Evolutionary conservation across 2,113 vertebrate genomes (phyloP), one percentile per base, ranked within the genome.

Genomic region (Cranoglanis bouderius): DNA sequence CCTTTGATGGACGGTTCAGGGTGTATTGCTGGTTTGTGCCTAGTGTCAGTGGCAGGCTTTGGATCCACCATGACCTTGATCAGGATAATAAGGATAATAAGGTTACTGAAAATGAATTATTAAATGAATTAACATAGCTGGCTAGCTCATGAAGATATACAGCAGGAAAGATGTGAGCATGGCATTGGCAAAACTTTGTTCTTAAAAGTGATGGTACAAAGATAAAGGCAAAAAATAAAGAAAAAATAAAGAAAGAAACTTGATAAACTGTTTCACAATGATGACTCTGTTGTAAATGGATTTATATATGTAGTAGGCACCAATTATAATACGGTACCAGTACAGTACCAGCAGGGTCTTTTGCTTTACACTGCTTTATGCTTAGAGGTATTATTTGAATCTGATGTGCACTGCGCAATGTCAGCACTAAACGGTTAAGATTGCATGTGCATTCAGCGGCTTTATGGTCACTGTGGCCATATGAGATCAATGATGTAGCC

Each of bases 401-500:
- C 84, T 85, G 75, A 32, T 46, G 65, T 85, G 82, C 43, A 38
- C 59, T 91, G 89, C 9, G 55, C 87, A 91, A 78, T 81, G 89
- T 92, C 90, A 89, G 84, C 38, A 59, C 77, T 91, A 91, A 92
- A 90, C 75, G 85, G 85, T 63, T 46, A 29, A 57, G 90, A 89
- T 80, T 57, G 85, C 89, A 82, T 85, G 88, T 91, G 88, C 53
- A 88, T 89, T 90, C 63, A 87, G 87, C 43, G 32, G 24, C 82
- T 94, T 93, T 93, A 92, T 90, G 92, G 92, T 92, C 74, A 85
- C 29, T 84, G 77, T 88, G 85, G 84, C 85, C 92, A 93, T 90
- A 93, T 90, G 86, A 84, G 92, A 93, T 90, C 57, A 91, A 91
- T 90, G 70, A 74, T 89, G 89, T 84, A 65, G 84, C 77, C 89